Percentiles rank a stretch among this genome's conserved stretches.
Evolutionary conservation across 2,797 vertebrate genomes (phyloP).

Genomic region (Aldrovandia affinis): DNA sequence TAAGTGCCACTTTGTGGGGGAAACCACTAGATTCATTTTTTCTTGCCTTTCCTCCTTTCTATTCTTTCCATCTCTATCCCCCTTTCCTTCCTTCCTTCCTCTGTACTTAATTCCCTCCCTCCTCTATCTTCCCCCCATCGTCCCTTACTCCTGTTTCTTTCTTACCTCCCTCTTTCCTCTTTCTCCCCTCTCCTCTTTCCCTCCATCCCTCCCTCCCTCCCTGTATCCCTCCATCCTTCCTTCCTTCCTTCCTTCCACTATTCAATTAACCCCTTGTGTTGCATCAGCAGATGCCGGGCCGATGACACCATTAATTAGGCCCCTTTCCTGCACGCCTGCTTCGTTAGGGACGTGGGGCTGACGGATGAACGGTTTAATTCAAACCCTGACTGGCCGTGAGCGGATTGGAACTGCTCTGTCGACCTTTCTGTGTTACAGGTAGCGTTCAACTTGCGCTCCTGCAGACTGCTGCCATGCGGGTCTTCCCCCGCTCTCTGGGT

Average conservation of each 20-base stretch:
- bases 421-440: neutral
- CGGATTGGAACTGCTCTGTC: neutral
- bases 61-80: neutral
- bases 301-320: neutral
- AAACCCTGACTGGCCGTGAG: constrained; percentile 20
- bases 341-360: constrained; percentile 10
- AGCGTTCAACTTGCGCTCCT: constrained; percentile 12
- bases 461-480: constrained; percentile 4
- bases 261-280: constrained; percentile 9
- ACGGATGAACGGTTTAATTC: constrained; percentile 22
- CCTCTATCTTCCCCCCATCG: neutral
- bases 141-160: constrained; percentile 42
- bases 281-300: neutral
- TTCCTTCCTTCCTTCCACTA: neutral
- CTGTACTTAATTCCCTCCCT: neutral
- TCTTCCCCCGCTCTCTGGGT: neutral
- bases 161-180: constrained; percentile 47
- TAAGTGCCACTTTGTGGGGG: constrained; percentile 12
- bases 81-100: neutral
- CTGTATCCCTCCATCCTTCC: neutral
- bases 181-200: neutral
- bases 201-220: neutral
- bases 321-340: neutral
- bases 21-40: no score
- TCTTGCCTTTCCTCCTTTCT: no score